Percentiles rank a stretch among this genome's conserved stretches.
phyloP scores from a whole-genome alignment of 1,140 invertebrate species.

The Drosophila ambigua region DNA sequence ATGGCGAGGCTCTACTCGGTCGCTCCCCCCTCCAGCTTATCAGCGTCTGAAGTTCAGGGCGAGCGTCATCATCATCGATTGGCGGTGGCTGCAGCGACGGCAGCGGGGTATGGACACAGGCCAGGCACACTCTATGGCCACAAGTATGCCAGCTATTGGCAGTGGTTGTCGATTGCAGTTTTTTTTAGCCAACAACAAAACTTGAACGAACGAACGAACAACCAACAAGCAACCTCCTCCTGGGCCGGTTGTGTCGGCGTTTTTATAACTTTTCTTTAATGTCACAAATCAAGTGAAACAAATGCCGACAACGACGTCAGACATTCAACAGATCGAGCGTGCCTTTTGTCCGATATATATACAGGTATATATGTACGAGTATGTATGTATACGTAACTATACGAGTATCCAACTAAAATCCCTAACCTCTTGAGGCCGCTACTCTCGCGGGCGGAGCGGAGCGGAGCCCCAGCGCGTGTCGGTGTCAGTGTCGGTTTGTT shows the following conservation, averaged over 20 bases:
- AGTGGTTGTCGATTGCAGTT: slow-evolving; percentile 28
- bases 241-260: slow-evolving; percentile 50
- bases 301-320: slow-evolving; percentile 59
- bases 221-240: background rate
- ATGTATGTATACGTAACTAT: slow-evolving; percentile 1
- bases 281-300: slow-evolving; percentile 80
- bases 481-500: slow-evolving; percentile 40
- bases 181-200: slow-evolving; percentile 48
- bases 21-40: slow-evolving; percentile 31
- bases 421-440: too few relatives aligned
- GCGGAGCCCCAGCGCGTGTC: slow-evolving; percentile 65
- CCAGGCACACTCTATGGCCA: too few relatives aligned
- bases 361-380: background rate
- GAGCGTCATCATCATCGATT: slow-evolving; percentile 28
- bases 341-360: slow-evolving; percentile 73
- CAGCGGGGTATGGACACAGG: background rate
- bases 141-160: too few relatives aligned
- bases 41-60: slow-evolving; percentile 67
- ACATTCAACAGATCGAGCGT: slow-evolving; percentile 69
- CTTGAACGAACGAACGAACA: background rate
- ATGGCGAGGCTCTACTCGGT: background rate
- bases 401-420: too few relatives aligned
- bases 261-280: slow-evolving; percentile 77
- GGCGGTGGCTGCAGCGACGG: background rate
- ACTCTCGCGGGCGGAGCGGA: slow-evolving; percentile 1